These are phyloP conservation scores for Zoroaster sp. DNA, from an alignment of 53 echinoderm and acorn worm species.

Conservation along the genomic window DNA sequence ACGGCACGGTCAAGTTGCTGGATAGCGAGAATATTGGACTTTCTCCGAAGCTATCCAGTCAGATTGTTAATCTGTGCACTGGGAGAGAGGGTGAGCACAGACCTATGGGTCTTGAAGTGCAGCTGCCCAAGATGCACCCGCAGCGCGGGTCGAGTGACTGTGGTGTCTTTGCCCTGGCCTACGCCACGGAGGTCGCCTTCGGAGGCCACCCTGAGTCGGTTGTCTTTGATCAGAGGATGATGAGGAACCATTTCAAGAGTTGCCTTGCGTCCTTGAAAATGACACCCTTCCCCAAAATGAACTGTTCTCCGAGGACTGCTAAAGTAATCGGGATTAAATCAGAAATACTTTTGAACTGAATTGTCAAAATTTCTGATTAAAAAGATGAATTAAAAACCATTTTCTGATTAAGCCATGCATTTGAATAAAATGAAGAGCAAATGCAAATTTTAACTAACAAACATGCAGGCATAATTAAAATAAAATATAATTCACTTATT, in stretches of 20 bases:
- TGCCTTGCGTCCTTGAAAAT: constrained; percentile 31
- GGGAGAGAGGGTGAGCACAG: not conserved
- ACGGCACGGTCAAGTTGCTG: constrained; percentile 10
- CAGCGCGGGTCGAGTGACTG: constrained; percentile 49
- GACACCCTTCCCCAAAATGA: constrained; percentile 23
- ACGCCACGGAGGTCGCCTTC: constrained; percentile 40
- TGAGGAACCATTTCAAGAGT: constrained; percentile 42
- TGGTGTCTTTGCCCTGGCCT: constrained; percentile 50
- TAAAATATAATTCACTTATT: too few species aligned
- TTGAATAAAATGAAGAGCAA: too few species aligned
- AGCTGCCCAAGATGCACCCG: constrained; percentile 22
- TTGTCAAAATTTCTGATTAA: too few species aligned
- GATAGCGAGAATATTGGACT: constrained; percentile 36
- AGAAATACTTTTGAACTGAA: too few species aligned
- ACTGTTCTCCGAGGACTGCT: constrained; percentile 10
- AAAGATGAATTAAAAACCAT: too few species aligned
- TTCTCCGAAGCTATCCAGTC: not conserved
- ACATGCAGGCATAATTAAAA: too few species aligned
- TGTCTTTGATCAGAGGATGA: constrained; percentile 15
- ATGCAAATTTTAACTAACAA: too few species aligned
- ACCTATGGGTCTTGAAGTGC: not conserved
- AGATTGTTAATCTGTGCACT: constrained; percentile 7
- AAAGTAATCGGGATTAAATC: not conserved
- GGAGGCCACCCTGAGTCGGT: constrained; percentile 14
- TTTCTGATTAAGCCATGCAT: too few species aligned